A percentile compares a stretch with the other conserved stretches of the same genome.
These are phyloP conservation scores for Unio delphinus DNA, from an alignment of 2,888 invertebrate species.

Conservation along the genomic window DNA sequence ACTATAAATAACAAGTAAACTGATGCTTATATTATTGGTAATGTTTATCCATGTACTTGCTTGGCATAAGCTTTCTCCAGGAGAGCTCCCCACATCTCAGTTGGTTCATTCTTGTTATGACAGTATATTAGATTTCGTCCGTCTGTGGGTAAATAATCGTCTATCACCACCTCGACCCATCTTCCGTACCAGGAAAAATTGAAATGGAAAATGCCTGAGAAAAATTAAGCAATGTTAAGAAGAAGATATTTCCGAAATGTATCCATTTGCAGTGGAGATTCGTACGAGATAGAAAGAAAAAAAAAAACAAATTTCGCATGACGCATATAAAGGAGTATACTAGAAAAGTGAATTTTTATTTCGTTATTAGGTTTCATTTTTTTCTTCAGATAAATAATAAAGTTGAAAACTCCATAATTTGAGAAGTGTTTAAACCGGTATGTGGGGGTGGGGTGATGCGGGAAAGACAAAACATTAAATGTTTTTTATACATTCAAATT, in stretches of 20 bases:
- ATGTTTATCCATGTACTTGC: conserved; percentile 71
- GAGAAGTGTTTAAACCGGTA: too few relatives aligned
- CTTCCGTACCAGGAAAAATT: conserved; percentile 88
- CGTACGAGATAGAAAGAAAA: neutral
- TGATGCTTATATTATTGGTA: neutral
- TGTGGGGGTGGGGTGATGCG: too few relatives aligned
- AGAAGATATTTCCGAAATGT: neutral
- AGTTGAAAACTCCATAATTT: too few relatives aligned
- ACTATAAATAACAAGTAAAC: neutral
- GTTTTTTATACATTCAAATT: too few relatives aligned
- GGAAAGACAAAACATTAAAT: too few relatives aligned
- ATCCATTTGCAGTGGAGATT: neutral
- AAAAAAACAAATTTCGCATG: neutral
- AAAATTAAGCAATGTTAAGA: neutral
- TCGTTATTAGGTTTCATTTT: too few relatives aligned
- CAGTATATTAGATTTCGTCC: conserved; percentile 78
- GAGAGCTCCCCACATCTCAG: conserved; percentile 84
- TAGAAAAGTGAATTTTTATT: too few relatives aligned
- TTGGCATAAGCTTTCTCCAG: conserved; percentile 88
- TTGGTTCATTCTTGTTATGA: conserved; percentile 75
- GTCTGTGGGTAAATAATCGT: conserved; percentile 83
- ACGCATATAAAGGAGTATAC: too few relatives aligned
- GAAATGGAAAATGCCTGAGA: conserved; percentile 82
- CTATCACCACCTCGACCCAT: conserved; percentile 83
- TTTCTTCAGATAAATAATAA: too few relatives aligned